Evolutionary conservation across 2,797 vertebrate genomes (phyloP).

Genomic region (Delichon dasypus): DNA sequence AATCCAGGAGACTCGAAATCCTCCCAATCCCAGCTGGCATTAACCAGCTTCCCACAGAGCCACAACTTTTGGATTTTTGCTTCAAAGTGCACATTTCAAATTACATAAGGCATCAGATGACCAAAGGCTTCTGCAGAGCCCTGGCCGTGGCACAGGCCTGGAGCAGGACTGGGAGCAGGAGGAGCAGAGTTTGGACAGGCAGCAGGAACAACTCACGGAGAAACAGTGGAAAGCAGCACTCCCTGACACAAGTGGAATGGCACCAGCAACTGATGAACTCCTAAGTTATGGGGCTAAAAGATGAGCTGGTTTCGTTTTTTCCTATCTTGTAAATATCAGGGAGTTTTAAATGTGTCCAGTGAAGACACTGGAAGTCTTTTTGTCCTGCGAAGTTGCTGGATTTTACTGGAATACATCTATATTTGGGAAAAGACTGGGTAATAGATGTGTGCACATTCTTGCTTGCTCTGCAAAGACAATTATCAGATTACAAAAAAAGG

Average conservation of each 20-base stretch:
- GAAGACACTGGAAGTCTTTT: not conserved
- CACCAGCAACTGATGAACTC: not conserved
- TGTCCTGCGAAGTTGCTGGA: not conserved
- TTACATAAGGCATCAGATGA: not conserved
- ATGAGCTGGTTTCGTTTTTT: not conserved
- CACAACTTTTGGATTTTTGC: not conserved
- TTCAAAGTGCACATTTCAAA: constrained; percentile 8
- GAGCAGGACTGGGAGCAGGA: not conserved
- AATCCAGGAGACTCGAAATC: not conserved
- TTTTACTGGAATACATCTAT: not conserved
- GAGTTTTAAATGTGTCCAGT: not conserved
- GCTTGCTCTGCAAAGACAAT: constrained; percentile 49
- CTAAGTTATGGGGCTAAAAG: not conserved
- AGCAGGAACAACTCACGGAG: not conserved
- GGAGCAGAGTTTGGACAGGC: not conserved
- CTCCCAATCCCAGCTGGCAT: not conserved
- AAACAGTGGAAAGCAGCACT: rapidly evolving
- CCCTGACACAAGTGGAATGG: not conserved
- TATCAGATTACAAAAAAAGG: constrained; percentile 42
- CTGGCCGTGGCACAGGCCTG: not conserved
- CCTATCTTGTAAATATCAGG: not conserved
- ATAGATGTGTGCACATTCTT: not conserved
- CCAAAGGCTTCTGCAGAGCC: not conserved
- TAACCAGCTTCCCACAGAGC: not conserved
- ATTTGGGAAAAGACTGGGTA: constrained; percentile 20